phyloP scores from a whole-genome alignment of 2,113 vertebrate species.

The Chelonoidis abingdonii region DNA sequence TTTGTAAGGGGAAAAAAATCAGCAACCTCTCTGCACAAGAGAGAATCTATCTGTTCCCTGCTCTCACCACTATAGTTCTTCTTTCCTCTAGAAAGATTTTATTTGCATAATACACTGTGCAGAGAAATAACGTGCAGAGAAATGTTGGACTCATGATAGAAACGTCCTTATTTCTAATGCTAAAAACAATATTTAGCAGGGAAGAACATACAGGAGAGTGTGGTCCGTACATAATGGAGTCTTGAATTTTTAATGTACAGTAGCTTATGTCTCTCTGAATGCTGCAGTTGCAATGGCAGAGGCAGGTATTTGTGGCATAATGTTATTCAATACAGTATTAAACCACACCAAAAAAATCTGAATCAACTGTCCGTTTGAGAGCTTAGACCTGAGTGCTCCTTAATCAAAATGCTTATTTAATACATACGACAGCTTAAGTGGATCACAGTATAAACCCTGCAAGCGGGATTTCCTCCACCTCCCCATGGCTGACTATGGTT shows the following conservation, averaged over 20 bases:
- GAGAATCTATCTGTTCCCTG: not conserved
- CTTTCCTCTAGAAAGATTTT: not conserved
- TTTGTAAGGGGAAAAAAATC: not conserved
- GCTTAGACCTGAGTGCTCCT: not conserved
- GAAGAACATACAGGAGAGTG: not conserved
- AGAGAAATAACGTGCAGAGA: not conserved
- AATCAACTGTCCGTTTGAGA: not conserved
- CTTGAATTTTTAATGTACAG: not conserved
- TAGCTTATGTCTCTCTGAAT: not conserved
- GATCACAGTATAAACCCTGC: not conserved
- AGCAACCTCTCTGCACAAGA: too few relatives aligned
- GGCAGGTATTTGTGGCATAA: not conserved
- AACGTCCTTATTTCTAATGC: not conserved
- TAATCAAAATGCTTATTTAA: not conserved
- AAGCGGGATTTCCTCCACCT: not conserved
- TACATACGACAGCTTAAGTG: not conserved
- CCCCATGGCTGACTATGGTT: not conserved
- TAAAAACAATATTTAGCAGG: not conserved
- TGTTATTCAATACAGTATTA: not conserved
- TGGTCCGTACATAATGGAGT: not conserved
- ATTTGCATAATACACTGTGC: not conserved
- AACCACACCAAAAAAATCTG: not conserved
- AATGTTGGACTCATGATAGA: not conserved
- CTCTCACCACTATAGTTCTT: not conserved
- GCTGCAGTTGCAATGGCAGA: not conserved